phyloP scores from a whole-genome alignment of 2,113 vertebrate species.

The Notechis scutatus region DNA sequence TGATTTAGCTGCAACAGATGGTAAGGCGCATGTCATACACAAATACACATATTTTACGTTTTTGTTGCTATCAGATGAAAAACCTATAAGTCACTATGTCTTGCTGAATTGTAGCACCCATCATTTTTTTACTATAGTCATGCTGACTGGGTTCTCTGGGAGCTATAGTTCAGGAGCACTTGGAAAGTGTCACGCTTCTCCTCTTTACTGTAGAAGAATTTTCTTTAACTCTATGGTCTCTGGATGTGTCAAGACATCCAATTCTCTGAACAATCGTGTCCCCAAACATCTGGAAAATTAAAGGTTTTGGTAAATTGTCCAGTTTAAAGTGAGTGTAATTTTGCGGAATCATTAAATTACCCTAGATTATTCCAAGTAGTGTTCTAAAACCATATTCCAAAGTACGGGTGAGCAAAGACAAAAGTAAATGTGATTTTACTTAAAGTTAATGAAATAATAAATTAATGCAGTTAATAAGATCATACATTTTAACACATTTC shows the following conservation, averaged over 20 bases:
- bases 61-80: neutral
- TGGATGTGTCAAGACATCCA: neutral
- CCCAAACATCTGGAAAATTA: neutral
- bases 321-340: neutral
- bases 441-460: neutral
- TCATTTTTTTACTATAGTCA: neutral
- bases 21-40: constrained; percentile 51
- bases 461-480: neutral
- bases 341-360: neutral
- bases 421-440: neutral
- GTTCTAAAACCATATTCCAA: neutral
- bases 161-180: neutral
- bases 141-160: neutral
- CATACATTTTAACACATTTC: neutral
- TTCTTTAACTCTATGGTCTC: neutral
- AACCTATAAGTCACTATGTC: neutral
- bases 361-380: neutral
- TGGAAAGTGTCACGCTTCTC: neutral
- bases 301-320: neutral
- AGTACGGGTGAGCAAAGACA: neutral
- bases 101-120: neutral
- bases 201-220: neutral
- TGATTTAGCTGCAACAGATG: constrained; percentile 63
- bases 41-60: neutral
- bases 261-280: neutral